Evolutionary conservation across 2,113 vertebrate species (phyloP).

Genomic region (Eulemur rufifrons): DNA sequence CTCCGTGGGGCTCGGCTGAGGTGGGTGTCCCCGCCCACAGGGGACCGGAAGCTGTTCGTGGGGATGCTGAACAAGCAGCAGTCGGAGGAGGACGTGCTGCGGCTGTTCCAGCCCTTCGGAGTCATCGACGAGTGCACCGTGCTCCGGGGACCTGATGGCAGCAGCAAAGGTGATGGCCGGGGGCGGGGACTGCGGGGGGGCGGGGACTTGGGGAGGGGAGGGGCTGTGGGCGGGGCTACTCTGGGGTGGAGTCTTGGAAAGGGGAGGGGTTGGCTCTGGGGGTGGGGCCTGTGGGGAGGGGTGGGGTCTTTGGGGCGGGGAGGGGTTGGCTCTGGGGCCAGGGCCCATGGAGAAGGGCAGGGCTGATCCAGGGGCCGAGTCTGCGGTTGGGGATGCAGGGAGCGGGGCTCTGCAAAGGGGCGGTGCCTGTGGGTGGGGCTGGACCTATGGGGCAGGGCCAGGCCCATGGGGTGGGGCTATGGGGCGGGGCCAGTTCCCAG

Average conservation of each 20-base stretch:
- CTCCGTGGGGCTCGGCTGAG: conserved; percentile 73
- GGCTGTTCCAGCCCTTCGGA: conserved; percentile 98
- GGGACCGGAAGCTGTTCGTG: conserved; percentile 96
- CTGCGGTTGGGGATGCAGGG: neutral
- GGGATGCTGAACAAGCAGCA: conserved; percentile 99
- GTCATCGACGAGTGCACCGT: conserved; percentile 99
- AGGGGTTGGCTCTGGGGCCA: neutral
- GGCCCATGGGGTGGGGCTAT: too few species aligned
- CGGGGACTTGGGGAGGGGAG: accelerated
- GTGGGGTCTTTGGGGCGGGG: too few species aligned
- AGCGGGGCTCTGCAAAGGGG: neutral
- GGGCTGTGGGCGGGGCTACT: neutral
- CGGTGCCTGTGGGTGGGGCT: neutral
- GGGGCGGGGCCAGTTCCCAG: too few species aligned
- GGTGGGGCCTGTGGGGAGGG: too few species aligned
- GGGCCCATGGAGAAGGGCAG: too few species aligned
- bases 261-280: neutral
- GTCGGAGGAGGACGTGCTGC: conserved; percentile 97
- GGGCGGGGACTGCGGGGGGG: neutral
- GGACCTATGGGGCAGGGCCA: neutral
- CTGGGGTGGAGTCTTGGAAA: neutral
- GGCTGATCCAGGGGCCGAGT: too few species aligned
- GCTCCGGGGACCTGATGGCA: conserved; percentile 96
- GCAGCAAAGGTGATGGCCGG: conserved; percentile 95
- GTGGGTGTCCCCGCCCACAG: conserved; percentile 84